Evolutionary conservation across 2,797 vertebrate species (phyloP).

Genomic region (Pterois miles): DNA sequence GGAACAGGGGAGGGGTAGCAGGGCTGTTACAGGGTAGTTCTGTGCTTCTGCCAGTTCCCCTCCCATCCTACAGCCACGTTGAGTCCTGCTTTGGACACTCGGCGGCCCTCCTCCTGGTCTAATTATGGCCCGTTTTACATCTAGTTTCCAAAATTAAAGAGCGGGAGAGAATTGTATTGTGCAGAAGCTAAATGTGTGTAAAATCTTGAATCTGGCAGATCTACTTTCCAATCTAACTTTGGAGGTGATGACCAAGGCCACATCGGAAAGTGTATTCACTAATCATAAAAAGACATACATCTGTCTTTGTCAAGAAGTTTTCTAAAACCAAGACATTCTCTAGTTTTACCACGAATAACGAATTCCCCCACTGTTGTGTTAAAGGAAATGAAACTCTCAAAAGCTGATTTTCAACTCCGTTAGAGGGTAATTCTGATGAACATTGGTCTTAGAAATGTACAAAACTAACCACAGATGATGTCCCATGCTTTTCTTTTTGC

Average conservation of each 20-base stretch:
- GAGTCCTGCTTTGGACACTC: conserved; percentile 35
- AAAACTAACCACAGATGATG: neutral
- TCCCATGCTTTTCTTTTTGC: neutral
- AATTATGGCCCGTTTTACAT: conserved; percentile 11
- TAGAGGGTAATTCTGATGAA: neutral
- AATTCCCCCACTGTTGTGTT: neutral
- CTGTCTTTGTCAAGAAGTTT: neutral
- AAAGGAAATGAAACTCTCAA: neutral
- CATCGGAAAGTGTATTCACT: neutral
- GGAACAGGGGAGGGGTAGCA: conserved; percentile 29
- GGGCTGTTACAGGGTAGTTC: conserved; percentile 53
- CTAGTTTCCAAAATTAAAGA: neutral
- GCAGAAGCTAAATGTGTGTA: neutral
- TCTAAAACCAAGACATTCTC: neutral
- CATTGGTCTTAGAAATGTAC: neutral
- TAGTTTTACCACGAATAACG: neutral
- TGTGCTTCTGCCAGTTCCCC: conserved; percentile 41
- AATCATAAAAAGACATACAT: neutral
- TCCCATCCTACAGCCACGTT: conserved; percentile 44
- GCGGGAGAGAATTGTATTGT: neutral
- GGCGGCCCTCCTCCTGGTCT: conserved; percentile 12
- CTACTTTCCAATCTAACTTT: neutral
- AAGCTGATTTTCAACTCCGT: neutral
- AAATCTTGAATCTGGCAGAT: neutral
- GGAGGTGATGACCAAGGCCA: neutral